A percentile compares a stretch with the other conserved stretches of the same genome.
Conservation (phyloP, 2,797 vertebrate genomes). For the Ispidina lecontei region DNA sequence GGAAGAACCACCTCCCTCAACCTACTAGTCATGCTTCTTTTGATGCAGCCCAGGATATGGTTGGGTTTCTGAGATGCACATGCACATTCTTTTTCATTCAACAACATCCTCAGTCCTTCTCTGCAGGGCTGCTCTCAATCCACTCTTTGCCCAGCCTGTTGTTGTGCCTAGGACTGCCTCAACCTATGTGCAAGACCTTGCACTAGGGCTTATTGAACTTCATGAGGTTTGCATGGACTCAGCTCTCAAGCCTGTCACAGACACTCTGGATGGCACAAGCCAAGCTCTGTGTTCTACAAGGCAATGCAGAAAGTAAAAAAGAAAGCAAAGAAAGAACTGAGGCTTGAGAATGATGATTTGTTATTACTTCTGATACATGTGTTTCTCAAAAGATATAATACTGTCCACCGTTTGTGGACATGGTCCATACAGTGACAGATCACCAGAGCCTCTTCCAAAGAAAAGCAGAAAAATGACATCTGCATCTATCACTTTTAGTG, state of each 20-base stretch:
- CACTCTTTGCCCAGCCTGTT: background rate
- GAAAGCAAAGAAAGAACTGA: background rate
- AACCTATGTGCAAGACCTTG: background rate
- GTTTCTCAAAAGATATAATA: background rate
- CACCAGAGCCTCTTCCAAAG: constrained; percentile 20
- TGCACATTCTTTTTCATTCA: background rate
- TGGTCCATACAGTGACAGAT: constrained; percentile 12
- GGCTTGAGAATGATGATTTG: background rate
- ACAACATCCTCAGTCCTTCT: background rate
- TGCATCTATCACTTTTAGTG: constrained; percentile 25
- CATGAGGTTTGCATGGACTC: background rate
- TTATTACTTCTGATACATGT: background rate
- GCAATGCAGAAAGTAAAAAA: background rate
- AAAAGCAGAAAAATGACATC: constrained; percentile 17
- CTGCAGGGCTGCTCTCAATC: background rate
- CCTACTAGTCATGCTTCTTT: background rate
- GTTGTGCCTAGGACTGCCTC: background rate
- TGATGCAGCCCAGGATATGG: background rate
- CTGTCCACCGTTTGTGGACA: background rate
- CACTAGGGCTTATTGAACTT: background rate
- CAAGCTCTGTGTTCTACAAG: background rate
- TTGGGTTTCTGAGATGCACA: background rate
- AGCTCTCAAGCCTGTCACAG: background rate
- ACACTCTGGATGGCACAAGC: background rate
- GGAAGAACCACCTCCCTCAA: background rate